Conservation (phyloP, 1,140 invertebrate species). For the Ostrea denselamellosa region DNA sequence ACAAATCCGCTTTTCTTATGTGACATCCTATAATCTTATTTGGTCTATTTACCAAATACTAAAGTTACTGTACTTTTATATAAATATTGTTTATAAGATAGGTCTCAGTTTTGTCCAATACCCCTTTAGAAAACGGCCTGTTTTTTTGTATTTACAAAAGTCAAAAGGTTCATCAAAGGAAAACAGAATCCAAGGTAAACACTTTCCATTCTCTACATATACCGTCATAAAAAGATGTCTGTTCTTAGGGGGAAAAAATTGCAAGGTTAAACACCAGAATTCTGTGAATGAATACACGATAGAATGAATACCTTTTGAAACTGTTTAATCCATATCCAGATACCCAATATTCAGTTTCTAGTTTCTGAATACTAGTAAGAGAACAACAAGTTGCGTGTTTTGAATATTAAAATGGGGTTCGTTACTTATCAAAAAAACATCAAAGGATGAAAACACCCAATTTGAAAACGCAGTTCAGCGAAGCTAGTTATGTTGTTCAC, state of each 20-base stretch:
- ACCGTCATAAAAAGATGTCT: background rate
- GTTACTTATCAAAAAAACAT: background rate
- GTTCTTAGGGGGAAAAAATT: background rate
- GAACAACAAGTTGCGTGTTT: background rate
- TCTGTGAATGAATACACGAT: background rate
- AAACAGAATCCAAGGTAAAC: background rate
- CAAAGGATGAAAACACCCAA: background rate
- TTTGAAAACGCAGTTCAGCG: background rate
- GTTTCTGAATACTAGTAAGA: background rate
- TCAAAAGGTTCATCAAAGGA: background rate
- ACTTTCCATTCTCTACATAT: background rate
- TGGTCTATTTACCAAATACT: constrained; percentile 17
- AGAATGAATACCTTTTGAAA: background rate
- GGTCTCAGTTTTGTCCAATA: background rate
- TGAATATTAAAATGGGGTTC: background rate
- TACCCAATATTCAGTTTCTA: background rate
- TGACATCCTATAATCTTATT: constrained; percentile 40
- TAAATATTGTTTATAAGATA: constrained; percentile 29
- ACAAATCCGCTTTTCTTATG: constrained; percentile 11
- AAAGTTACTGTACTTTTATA: background rate
- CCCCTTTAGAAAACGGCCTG: background rate
- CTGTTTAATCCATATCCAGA: background rate
- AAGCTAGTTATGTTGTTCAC: background rate
- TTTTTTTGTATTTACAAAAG: background rate
- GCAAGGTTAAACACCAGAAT: constrained; percentile 4